Evolutionary conservation across 2,888 invertebrate species (phyloP).

Genomic region (Limnephilus marmoratus): DNA sequence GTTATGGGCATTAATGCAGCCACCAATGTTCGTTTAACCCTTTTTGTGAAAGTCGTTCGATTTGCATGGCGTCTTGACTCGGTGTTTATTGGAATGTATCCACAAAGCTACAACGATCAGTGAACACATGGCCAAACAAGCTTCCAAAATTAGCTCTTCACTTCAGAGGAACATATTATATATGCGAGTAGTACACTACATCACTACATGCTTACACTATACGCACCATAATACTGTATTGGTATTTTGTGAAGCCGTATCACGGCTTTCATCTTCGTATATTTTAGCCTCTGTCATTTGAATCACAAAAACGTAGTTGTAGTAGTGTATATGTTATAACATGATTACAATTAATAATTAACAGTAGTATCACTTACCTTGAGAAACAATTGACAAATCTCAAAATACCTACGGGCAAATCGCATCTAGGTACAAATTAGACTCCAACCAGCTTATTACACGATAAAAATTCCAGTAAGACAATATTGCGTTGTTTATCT

Average conservation of each 20-base stretch:
- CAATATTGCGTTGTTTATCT: background rate
- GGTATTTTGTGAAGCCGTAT: background rate
- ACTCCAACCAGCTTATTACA: background rate
- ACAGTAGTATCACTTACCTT: too few species aligned
- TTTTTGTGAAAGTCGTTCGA: conserved; percentile 4
- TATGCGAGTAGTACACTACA: background rate
- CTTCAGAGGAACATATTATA: background rate
- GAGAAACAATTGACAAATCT: background rate
- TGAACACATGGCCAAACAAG: conserved; percentile 43
- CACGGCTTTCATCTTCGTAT: background rate
- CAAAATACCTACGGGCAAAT: background rate
- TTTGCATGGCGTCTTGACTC: background rate
- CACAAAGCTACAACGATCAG: conserved; percentile 27
- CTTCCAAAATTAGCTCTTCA: conserved; percentile 32
- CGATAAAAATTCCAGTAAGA: background rate
- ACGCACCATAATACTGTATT: background rate
- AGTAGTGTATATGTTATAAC: too few species aligned
- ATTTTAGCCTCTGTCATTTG: background rate
- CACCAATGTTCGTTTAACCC: background rate
- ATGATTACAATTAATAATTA: too few species aligned
- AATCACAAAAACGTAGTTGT: background rate
- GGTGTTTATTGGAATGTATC: conserved; percentile 2
- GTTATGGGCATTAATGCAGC: background rate
- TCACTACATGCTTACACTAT: background rate
- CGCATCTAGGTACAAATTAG: background rate